phyloP scores from a whole-genome alignment of 2,113 vertebrate species.

The Sebastes schlegelii region DNA sequence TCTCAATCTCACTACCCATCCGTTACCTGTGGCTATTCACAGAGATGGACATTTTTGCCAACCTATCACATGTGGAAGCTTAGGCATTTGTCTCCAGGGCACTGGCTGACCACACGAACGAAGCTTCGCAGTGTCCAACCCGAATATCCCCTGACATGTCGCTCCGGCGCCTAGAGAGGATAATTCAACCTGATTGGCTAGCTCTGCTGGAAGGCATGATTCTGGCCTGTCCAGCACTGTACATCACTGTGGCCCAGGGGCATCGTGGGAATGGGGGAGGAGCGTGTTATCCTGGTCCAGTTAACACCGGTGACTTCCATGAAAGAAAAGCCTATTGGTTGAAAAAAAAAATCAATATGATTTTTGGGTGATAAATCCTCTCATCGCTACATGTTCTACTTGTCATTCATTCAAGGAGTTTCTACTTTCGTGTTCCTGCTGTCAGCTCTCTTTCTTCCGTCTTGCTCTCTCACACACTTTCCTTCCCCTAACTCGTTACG shows the following conservation, averaged over 20 bases:
- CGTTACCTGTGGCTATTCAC: conserved; percentile 66
- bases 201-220: conserved; percentile 84
- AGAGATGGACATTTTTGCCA: conserved; percentile 63
- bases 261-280: conserved; percentile 55
- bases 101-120: conserved; percentile 74
- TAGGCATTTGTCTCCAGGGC: conserved; percentile 77
- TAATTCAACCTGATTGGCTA: conserved; percentile 86
- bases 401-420: background rate
- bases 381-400: background rate
- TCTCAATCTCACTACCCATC: conserved; percentile 25
- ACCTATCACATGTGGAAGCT: conserved; percentile 63
- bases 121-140: conserved; percentile 73
- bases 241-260: conserved; percentile 80
- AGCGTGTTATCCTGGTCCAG: conserved; percentile 78
- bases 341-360: conserved; percentile 4
- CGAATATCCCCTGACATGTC: conserved; percentile 76
- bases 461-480: background rate
- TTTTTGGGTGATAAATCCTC: background rate
- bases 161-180: conserved; percentile 66
- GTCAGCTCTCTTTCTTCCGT: conserved; percentile 6
- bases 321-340: conserved; percentile 52
- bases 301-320: conserved; percentile 68
- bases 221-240: conserved; percentile 81
- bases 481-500: background rate
- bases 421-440: background rate